Evolutionary conservation across 2,113 vertebrate genomes (phyloP).

Genomic region (Actinemys pallida): DNA sequence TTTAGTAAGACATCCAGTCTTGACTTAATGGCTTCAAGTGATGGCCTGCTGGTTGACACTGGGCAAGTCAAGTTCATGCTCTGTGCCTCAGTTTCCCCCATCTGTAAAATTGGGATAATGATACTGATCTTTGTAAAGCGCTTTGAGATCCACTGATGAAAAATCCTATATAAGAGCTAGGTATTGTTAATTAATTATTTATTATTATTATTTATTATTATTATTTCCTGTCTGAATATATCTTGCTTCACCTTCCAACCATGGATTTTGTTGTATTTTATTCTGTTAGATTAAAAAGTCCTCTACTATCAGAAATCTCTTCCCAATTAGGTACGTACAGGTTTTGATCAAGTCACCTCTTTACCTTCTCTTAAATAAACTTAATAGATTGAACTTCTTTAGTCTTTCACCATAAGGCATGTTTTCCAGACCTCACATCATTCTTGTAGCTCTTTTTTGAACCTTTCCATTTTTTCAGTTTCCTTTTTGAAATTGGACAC

Average conservation of each 20-base stretch:
- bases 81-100: not conserved
- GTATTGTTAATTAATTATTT: not conserved
- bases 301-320: not conserved
- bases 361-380: not conserved
- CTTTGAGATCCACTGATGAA: not conserved
- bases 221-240: not conserved
- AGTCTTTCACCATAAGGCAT: not conserved
- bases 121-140: not conserved
- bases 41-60: not conserved
- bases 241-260: not conserved
- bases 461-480: not conserved
- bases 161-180: not conserved
- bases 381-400: not conserved
- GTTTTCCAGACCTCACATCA: not conserved
- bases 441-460: not conserved
- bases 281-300: not conserved
- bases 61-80: not conserved
- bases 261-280: not conserved
- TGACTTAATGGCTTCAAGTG: conserved; percentile 5
- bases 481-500: not conserved
- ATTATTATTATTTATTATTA: not conserved
- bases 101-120: not conserved
- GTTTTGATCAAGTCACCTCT: not conserved
- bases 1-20: not conserved
- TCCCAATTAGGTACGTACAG: not conserved